These are phyloP conservation scores for Clarias gariepinus DNA, from an alignment of 2,113 vertebrate genomes.

Conservation along the genomic window DNA sequence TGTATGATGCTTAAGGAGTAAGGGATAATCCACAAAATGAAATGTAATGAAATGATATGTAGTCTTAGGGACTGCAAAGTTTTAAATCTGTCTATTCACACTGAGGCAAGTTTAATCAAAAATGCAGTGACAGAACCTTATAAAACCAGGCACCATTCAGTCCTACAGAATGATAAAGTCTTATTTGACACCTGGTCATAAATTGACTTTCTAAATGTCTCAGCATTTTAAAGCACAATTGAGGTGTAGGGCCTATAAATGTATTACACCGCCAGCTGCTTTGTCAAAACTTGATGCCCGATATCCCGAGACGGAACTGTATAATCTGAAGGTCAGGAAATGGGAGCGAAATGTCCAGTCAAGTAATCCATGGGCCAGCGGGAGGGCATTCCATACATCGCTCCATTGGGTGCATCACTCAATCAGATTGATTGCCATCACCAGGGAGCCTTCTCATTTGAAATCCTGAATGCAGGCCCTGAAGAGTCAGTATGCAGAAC, in stretches of 20 bases:
- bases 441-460: constrained; percentile 21
- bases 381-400: constrained; percentile 35
- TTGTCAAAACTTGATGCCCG: neutral
- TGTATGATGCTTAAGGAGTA: neutral
- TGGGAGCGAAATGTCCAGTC: constrained; percentile 22
- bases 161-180: constrained; percentile 1
- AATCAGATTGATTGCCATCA: constrained; percentile 46
- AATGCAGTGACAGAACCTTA: neutral
- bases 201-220: constrained; percentile 24
- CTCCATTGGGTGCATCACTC: constrained; percentile 27
- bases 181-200: constrained; percentile 21
- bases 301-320: neutral
- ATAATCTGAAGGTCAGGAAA: constrained; percentile 15
- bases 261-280: constrained; percentile 2
- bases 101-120: neutral
- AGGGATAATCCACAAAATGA: neutral
- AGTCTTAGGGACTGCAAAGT: neutral
- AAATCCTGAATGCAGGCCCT: constrained; percentile 16
- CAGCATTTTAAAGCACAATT: constrained; percentile 5
- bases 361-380: constrained; percentile 41
- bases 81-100: neutral
- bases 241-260: neutral
- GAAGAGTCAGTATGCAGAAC: constrained; percentile 9
- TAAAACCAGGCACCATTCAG: constrained; percentile 15
- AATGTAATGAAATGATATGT: neutral